These are phyloP conservation scores for Micromesistius poutassou DNA, from an alignment of 2,797 vertebrate species.

Conservation along the genomic window DNA sequence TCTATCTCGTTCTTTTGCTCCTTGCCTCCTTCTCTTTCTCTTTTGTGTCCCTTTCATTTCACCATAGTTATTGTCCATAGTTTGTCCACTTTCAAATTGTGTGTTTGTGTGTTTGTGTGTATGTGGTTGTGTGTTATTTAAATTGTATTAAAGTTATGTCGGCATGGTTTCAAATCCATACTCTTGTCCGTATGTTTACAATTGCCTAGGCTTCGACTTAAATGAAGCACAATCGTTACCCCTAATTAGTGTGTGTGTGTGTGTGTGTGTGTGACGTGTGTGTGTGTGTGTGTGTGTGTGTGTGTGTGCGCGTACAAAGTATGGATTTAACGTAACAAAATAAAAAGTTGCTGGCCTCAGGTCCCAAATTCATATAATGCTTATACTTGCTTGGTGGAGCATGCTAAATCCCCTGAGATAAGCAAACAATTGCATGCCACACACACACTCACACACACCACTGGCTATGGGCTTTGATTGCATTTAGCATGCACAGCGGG, in stretches of 20 bases:
- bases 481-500: slow-evolving; percentile 32
- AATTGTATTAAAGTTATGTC: neutral
- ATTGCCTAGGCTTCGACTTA: neutral
- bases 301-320: neutral
- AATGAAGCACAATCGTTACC: neutral
- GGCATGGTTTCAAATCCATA: neutral
- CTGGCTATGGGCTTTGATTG: slow-evolving; percentile 45
- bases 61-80: neutral
- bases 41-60: neutral
- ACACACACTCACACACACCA: slow-evolving; percentile 37
- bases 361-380: slow-evolving; percentile 34
- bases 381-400: slow-evolving; percentile 43
- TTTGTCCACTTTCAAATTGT: neutral
- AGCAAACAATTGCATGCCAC: slow-evolving; percentile 41
- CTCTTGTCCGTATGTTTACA: neutral
- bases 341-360: slow-evolving; percentile 24
- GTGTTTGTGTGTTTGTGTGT: neutral
- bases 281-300: neutral
- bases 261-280: neutral
- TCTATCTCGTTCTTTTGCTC: neutral
- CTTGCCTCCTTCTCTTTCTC: neutral
- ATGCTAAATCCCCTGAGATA: slow-evolving; percentile 42
- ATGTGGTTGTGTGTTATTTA: neutral
- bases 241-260: neutral
- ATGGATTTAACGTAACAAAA: slow-evolving; percentile 12